phyloP scores from a whole-genome alignment of 2,888 invertebrate species.

The Quadroppia sp. region DNA sequence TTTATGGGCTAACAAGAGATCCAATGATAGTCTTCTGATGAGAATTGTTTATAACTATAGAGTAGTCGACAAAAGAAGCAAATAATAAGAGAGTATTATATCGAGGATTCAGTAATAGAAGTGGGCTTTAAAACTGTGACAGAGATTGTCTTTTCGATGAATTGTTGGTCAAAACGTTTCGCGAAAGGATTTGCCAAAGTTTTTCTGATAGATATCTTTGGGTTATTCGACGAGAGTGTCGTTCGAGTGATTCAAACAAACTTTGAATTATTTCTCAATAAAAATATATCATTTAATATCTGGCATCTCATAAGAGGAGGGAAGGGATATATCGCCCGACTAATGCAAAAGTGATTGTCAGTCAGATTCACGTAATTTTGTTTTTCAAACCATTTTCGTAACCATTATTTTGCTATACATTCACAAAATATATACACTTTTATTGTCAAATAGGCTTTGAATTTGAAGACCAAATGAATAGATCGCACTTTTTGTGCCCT shows the following conservation, averaged over 20 bases:
- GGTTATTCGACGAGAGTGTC: conserved; percentile 8
- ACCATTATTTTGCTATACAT: background rate
- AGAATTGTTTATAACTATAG: conserved; percentile 13
- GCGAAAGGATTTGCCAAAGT: conserved; percentile 13
- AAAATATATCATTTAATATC: conserved; percentile 17
- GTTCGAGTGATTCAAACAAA: conserved; percentile 16
- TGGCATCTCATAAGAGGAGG: background rate
- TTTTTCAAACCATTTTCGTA: background rate
- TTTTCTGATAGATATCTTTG: background rate
- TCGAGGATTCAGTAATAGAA: background rate
- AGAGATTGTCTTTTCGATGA: conserved; percentile 22
- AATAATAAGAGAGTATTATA: conserved; percentile 2
- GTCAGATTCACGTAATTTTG: conserved; percentile 3
- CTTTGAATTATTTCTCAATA: background rate
- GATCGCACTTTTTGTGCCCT: background rate
- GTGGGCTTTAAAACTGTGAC: background rate
- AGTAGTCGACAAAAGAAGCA: background rate
- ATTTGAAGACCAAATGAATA: background rate
- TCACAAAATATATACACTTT: background rate
- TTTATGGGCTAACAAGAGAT: background rate
- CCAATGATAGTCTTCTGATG: background rate
- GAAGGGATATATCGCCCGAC: background rate
- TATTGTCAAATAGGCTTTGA: background rate
- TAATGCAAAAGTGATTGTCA: conserved; percentile 16
- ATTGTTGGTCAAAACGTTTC: conserved; percentile 31